Evolutionary conservation across 2,888 invertebrate genomes (phyloP), one percentile per base, ranked within the genome.

Genomic region (Cetonia aurata): DNA sequence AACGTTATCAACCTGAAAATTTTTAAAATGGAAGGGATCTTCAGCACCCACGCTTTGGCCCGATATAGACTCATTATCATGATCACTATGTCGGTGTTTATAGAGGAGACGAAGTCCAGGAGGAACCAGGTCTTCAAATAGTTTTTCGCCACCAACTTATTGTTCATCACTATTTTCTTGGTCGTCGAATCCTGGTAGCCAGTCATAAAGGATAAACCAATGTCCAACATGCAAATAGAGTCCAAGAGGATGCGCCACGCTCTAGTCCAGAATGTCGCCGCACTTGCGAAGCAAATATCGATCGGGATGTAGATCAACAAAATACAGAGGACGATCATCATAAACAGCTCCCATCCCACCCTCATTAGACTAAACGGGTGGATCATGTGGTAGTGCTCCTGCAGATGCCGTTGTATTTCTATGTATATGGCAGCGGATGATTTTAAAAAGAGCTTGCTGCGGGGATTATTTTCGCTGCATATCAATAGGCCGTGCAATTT

Each of bases 1-100:
- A 84, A 68, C 31, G 79, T 81, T 48, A 78, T 77, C 1, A 84
- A 65, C 62, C 83, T 74, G 15, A 83, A 57, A 71, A 84, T 75
- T 52, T 82, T 83, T 12, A 83, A 17, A 31, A 81, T 74, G 53
- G 82, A 81, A 1, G 80, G 71, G 3, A 75, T 41, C 31, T 79
- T 74, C 44, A 77, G 76, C 25, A 77, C 80, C 80, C 81, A 70
- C 1, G 33, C 55, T 3, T 70, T 57, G 4, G 6, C 44, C 1
- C 67, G 62, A 2, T 70, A 13, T 25, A 42, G 6, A 4, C 52
- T 4, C 2, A 79, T 44, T 1, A 66, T 56, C 8, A 66, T 3
- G 3, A 77, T 74, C 8, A 82, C 12, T 2, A 80, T 0, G 59
- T 80, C 80, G 4, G 80, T 66, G 0, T 84, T 83, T 1, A 83